phyloP scores from a whole-genome alignment of 1,140 invertebrate genomes.

The Parasteatoda tepidariorum region DNA sequence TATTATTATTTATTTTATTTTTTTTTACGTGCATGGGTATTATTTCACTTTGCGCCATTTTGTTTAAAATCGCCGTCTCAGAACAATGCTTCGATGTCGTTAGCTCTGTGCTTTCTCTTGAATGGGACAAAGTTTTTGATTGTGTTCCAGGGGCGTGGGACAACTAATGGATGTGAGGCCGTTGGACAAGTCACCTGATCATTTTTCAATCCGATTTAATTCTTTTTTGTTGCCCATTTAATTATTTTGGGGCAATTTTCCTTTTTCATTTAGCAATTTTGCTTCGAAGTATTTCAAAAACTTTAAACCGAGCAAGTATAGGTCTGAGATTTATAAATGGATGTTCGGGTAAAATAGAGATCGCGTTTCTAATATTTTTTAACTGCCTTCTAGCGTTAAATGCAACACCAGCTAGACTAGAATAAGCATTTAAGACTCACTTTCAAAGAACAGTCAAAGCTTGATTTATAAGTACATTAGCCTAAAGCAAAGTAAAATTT shows the following conservation, averaged over 20 bases:
- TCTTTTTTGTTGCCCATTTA: conserved; percentile 22
- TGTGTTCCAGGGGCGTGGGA: conserved; percentile 22
- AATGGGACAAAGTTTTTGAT: conserved; percentile 37
- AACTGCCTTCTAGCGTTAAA: too few relatives aligned
- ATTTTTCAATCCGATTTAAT: conserved; percentile 29
- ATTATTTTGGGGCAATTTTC: conserved; percentile 27
- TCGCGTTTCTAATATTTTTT: too few relatives aligned
- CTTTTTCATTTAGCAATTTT: neutral
- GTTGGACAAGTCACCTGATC: neutral
- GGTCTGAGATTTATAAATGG: too few relatives aligned
- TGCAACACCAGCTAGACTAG: too few relatives aligned
- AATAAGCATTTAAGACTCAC: too few relatives aligned
- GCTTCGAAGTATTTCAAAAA: too few relatives aligned
- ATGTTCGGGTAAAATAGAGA: too few relatives aligned
- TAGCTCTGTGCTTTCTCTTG: neutral
- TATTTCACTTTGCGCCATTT: conserved; percentile 5
- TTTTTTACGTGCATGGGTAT: neutral
- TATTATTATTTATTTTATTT: neutral
- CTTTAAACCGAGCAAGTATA: too few relatives aligned
- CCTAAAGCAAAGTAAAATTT: too few relatives aligned
- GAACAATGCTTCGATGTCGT: conserved; percentile 36
- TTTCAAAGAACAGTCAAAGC: too few relatives aligned
- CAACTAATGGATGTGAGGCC: neutral
- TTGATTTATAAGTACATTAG: too few relatives aligned
- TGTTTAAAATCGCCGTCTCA: conserved; percentile 1